Evolutionary conservation across 1,140 invertebrate species (phyloP).

Genomic region (Drosophila murphyi): DNA sequence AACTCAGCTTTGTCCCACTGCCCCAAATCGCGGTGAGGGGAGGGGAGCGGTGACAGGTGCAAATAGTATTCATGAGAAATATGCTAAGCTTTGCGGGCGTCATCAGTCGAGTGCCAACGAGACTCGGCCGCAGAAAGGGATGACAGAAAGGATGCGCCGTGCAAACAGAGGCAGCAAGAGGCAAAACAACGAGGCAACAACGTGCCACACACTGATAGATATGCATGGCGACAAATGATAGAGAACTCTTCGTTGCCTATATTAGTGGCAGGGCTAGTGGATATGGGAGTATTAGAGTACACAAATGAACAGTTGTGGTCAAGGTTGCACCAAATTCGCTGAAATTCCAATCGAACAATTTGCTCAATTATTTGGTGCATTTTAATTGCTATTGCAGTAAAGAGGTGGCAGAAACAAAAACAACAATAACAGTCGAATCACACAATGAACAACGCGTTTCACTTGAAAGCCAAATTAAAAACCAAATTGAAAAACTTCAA

Average conservation of each 20-base stretch:
- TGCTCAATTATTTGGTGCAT: constrained; percentile 50
- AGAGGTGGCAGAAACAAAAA: background rate
- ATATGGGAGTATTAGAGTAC: background rate
- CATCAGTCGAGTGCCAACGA: constrained; percentile 53
- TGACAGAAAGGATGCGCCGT: constrained; percentile 52
- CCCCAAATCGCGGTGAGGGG: background rate
- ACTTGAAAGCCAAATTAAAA: constrained; percentile 45
- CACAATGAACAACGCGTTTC: constrained; percentile 30
- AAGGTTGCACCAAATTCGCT: constrained; percentile 39
- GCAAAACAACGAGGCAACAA: too few species aligned
- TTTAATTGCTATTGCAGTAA: constrained; percentile 51
- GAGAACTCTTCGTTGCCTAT: constrained; percentile 18
- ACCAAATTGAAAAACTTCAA: constrained; percentile 57
- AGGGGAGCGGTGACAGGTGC: background rate
- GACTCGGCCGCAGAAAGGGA: constrained; percentile 8
- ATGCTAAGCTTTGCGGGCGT: constrained; percentile 63
- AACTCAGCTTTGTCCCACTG: constrained; percentile 26
- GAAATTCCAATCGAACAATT: constrained; percentile 28
- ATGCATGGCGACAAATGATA: constrained; percentile 37
- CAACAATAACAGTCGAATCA: background rate
- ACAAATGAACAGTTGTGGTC: constrained; percentile 23
- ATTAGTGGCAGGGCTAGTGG: constrained; percentile 1
- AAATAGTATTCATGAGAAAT: constrained; percentile 59
- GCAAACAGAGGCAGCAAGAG: constrained; percentile 39
- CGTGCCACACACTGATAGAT: background rate